Evolutionary conservation across 2,797 vertebrate genomes (phyloP).

Genomic region (Tokudaia muenninki): DNA sequence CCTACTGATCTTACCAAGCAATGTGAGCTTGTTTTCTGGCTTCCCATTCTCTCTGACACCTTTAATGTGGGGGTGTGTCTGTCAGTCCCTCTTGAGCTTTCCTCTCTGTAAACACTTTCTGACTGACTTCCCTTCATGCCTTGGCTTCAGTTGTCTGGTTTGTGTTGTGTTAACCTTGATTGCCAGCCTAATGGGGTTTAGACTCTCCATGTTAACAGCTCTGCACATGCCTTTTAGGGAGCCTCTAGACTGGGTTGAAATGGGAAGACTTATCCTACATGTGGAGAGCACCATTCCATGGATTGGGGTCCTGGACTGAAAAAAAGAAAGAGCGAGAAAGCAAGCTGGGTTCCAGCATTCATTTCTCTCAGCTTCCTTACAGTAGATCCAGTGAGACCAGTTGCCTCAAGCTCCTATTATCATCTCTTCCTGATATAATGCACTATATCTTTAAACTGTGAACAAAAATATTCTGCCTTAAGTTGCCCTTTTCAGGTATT

Average conservation of each 20-base stretch:
- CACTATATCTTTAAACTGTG: not conserved
- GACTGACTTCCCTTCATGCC: not conserved
- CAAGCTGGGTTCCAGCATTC: not conserved
- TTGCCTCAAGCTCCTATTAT: not conserved
- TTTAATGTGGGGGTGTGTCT: not conserved
- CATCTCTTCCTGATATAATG: no score
- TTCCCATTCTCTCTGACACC: not conserved
- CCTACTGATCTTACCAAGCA: not conserved
- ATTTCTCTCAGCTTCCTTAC: not conserved
- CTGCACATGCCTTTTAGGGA: not conserved
- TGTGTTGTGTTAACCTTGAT: not conserved
- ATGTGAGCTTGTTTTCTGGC: not conserved
- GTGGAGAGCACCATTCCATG: not conserved
- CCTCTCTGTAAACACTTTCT: not conserved
- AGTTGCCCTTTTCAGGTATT: not conserved
- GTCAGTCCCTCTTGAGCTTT: not conserved
- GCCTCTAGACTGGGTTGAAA: not conserved
- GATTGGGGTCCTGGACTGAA: not conserved
- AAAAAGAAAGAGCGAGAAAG: not conserved
- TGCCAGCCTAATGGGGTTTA: not conserved
- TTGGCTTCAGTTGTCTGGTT: slow-evolving; percentile 21
- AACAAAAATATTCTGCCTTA: not conserved
- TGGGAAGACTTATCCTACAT: not conserved
- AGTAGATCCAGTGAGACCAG: not conserved
- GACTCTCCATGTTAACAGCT: not conserved